Evolutionary conservation across 2,797 vertebrate genomes (phyloP), one percentile per base, ranked within the genome.

Genomic region (Gila robusta): DNA sequence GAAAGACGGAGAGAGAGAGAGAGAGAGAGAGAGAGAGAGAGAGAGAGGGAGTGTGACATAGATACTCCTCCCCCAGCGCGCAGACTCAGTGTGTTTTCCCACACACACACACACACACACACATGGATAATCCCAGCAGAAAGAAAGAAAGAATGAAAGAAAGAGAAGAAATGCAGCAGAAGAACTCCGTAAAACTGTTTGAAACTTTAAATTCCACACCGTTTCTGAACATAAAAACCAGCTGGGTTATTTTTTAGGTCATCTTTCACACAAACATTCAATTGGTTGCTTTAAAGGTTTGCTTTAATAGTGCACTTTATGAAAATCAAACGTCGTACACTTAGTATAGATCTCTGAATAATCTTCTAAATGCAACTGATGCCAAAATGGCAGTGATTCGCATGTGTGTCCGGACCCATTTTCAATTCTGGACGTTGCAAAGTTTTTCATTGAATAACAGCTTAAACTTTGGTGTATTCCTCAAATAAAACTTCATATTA

Each of bases 51-150:
- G 93, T 93, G 93, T 92, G 93, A 95, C 93, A 94, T 91, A 92
- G 93, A 94, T 93, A 94, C 94, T 95, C 94, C 94, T 95, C 94
- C 91, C 47, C 89, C 86, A 89, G 84, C 47, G 92, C 93, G 94
- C 95, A 96, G 94, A 89, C 94, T 91, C 94, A 94, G 92, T 92
- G 86, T 79, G 87, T 74, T 81, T 59, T 70, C 74, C 44, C 89
- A 87, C 91, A 87, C 88, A 78, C 83, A 82, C 54, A 66, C 87
- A 86, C 90, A 87, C 92, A 73, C 87, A 86, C 90, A 87, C 92
- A 73, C 87, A 87, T 80, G 66, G 39, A 83, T 90, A 86, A 87
- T 89, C 86, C 62, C 11, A 91, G 86, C 91, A 93, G 85, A 90
- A 84, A 77, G 9, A 74, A 59, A 93, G 85, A 90, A 84, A 77